Evolutionary conservation across 1,140 invertebrate species (phyloP), one percentile per base, ranked within the genome.

Genomic region (Ceratosolen fusciceps): DNA sequence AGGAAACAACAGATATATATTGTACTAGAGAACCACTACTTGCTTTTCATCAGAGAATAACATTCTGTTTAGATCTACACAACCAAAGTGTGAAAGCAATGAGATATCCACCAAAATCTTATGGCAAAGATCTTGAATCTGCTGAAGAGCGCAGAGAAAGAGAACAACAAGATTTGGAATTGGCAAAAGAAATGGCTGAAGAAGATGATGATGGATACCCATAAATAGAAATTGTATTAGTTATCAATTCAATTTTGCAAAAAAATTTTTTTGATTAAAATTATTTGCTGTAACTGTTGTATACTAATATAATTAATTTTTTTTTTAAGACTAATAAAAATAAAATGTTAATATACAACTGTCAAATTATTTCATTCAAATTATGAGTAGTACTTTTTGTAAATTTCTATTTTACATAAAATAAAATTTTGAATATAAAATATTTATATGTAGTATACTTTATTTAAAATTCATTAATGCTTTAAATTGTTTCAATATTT

Each of bases 81-180:
- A 99, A 99, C 90, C 97, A 99, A 88, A 99, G 95, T 90, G 96
- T 98, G 0, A 97, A 99, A 91, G 98, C 99, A 0, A 99, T 99
- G 97, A 93, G 98, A 80, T 99, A 99, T 91, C 98, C 99, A 43
- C 98, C 98, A 2, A 99, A 99, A 88, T 98, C 97, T 0, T 99
- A 99, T 91, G 98, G 98, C 4, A 98, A 99, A 88, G 98, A 99
- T 88, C 91, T 99, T 56, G 98, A 99, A 88, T 98, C 97, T 82
- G 98, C 98, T 43, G 98, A 99, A 91, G 97, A 99, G 87, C 92
- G 98, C 58, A 92, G 98, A 67, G 98, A 99, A 89, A 91, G 98
- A 67, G 98, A 99, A 88, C 97, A 99, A 86, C 98, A 99, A 88
- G 98, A 99, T 90, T 91, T 99, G 80, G 98, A 99, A 90, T 91